phyloP scores from a whole-genome alignment of 1,140 invertebrate genomes.

The Neotoxoptera formosana region DNA sequence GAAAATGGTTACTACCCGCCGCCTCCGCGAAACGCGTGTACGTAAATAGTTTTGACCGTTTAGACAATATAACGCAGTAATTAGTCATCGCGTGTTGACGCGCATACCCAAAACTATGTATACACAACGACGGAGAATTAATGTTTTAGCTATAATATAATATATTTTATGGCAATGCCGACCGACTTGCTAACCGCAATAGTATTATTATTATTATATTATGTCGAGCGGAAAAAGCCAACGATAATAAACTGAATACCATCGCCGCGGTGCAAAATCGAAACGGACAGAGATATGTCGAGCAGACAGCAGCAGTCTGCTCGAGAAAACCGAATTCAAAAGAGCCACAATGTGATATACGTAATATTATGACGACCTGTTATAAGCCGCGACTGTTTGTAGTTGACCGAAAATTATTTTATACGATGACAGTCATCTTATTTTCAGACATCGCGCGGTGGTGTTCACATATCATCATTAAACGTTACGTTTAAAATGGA shows the following conservation, averaged over 20 bases:
- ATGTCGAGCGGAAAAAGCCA: neutral
- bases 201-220: neutral
- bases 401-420: neutral
- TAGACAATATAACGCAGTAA: neutral
- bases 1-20: neutral
- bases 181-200: neutral
- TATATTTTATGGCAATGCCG: neutral
- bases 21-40: neutral
- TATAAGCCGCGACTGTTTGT: neutral
- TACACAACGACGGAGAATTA: neutral
- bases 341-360: neutral
- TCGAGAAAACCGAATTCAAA: neutral
- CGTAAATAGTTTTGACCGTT: constrained; percentile 9
- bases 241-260: neutral
- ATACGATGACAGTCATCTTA: neutral
- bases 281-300: neutral
- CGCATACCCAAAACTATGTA: neutral
- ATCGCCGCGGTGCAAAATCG: neutral
- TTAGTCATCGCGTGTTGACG: neutral
- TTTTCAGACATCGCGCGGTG: neutral
- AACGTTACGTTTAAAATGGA: neutral
- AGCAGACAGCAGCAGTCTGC: no score
- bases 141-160: neutral
- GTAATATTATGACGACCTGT: neutral
- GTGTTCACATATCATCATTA: neutral